phyloP scores from a whole-genome alignment of 2,797 vertebrate species.

The Cynodonichthys magdalenae region DNA sequence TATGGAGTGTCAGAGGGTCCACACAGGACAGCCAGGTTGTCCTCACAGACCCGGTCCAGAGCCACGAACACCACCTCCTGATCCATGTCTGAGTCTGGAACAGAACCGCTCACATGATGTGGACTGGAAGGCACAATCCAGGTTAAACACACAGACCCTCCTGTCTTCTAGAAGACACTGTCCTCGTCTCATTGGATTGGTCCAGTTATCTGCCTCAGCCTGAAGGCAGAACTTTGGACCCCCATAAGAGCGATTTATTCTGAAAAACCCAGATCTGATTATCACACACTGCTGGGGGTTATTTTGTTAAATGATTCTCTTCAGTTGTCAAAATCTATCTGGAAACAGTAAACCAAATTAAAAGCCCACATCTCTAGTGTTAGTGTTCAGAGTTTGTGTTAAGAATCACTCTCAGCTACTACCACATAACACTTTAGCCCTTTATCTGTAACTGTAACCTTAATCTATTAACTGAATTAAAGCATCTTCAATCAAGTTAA shows the following conservation, averaged over 20 bases:
- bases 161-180: slow-evolving; percentile 1
- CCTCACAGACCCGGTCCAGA: slow-evolving; percentile 70
- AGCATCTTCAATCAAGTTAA: no score
- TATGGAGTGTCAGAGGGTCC: slow-evolving; percentile 36
- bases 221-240: slow-evolving; percentile 19
- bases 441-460: no score
- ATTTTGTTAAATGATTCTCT: not conserved
- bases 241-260: no score
- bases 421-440: no score
- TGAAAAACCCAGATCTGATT: not conserved
- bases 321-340: no score
- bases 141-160: slow-evolving; percentile 31
- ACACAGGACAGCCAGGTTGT: slow-evolving; percentile 59
- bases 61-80: slow-evolving; percentile 63
- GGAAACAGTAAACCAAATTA: no score
- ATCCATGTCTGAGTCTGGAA: slow-evolving; percentile 71
- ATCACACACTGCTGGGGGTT: not conserved
- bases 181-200: not conserved
- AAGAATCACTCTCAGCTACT: no score
- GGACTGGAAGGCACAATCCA: slow-evolving; percentile 25
- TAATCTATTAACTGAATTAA: no score
- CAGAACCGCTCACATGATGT: not conserved
- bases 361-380: no score
- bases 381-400: no score
- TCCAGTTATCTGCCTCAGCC: slow-evolving; percentile 45